phyloP scores from a whole-genome alignment of 2,888 invertebrate species.

The Gymnosoma rotundatum region DNA sequence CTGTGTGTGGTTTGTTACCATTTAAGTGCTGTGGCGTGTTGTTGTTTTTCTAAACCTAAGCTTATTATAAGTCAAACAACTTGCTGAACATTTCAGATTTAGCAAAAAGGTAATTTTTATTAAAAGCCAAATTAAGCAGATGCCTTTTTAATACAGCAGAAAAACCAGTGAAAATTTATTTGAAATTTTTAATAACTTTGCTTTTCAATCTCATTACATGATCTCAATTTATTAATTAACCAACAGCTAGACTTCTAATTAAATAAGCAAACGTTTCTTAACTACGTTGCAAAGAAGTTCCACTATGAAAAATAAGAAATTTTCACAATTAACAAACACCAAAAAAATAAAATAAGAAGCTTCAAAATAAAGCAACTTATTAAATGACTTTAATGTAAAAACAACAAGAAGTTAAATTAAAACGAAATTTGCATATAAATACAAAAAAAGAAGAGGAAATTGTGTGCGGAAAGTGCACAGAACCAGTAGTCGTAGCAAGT shows the following conservation, averaged over 20 bases:
- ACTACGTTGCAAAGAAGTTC: conserved; percentile 72
- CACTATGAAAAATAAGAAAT: conserved; percentile 35
- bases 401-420: conserved; percentile 78
- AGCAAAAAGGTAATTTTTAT: neutral
- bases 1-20: conserved; percentile 28
- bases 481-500: conserved; percentile 50
- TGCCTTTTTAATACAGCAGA: neutral
- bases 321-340: conserved; percentile 57
- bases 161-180: neutral
- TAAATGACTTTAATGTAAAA: conserved; percentile 76
- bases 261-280: conserved; percentile 27
- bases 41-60: neutral
- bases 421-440: conserved; percentile 80
- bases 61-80: neutral
- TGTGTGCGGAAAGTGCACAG: conserved; percentile 42
- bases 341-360: conserved; percentile 42
- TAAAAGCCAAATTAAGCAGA: neutral
- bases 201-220: neutral
- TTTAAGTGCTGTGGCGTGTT: conserved; percentile 13
- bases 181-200: neutral
- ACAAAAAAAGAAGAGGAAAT: conserved; percentile 71
- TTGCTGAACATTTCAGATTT: neutral
- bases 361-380: conserved; percentile 73
- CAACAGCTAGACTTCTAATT: conserved; percentile 37
- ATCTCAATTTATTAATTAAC: conserved; percentile 32